phyloP scores from a whole-genome alignment of 2,888 invertebrate species.

The Drosophila quinaria region DNA sequence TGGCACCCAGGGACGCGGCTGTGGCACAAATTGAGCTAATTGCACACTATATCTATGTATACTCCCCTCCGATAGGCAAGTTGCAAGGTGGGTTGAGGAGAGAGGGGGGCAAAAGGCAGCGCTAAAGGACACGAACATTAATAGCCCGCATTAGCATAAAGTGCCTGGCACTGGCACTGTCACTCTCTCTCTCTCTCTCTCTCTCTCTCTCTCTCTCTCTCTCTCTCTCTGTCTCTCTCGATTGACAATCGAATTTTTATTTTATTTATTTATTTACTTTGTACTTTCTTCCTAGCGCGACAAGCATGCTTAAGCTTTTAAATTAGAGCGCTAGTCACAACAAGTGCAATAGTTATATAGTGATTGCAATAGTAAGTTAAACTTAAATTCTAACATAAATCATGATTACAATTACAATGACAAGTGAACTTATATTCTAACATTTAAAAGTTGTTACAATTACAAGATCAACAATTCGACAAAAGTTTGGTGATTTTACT shows the following conservation, averaged over 20 bases:
- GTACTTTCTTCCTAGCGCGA: too few species aligned
- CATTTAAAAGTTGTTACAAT: too few species aligned
- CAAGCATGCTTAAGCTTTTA: too few species aligned
- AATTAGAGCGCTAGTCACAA: too few species aligned
- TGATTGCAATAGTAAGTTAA: too few species aligned
- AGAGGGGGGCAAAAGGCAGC: neutral
- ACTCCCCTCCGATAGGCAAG: constrained; percentile 1
- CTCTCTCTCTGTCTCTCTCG: constrained; percentile 39
- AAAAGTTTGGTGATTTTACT: too few species aligned
- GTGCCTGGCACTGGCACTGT: constrained; percentile 55
- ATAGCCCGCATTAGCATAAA: constrained; percentile 76
- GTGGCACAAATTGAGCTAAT: constrained; percentile 79
- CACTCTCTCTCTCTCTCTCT: constrained; percentile 24
- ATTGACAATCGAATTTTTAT: constrained; percentile 57
- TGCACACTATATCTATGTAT: constrained; percentile 70
- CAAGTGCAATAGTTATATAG: too few species aligned
- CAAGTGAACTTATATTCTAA: too few species aligned
- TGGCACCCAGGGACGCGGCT: constrained; percentile 44
- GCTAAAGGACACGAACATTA: constrained; percentile 55
- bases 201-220: constrained; percentile 12
- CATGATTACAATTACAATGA: too few species aligned
- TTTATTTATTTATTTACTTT: too few species aligned
- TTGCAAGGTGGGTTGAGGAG: neutral
- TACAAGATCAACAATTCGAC: too few species aligned
- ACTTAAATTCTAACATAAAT: too few species aligned